Conservation (phyloP, 2,797 vertebrate genomes). For the Notolepis coatsorum region DNA sequence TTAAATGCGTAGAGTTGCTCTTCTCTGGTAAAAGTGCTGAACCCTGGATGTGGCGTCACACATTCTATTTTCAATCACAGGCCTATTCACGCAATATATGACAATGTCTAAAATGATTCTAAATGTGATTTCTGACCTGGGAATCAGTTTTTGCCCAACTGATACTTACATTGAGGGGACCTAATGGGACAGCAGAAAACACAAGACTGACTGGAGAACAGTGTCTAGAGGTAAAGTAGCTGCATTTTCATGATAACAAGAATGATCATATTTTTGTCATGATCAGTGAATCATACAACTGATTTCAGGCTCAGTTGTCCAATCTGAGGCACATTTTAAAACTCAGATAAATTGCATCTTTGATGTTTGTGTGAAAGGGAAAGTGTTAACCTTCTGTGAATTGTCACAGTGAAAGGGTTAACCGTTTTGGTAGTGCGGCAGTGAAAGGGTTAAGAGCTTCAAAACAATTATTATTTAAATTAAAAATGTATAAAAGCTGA, state of each 20-base stretch:
- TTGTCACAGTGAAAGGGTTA: too few relatives aligned
- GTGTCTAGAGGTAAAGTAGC: too few relatives aligned
- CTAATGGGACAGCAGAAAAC: neutral
- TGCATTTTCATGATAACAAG: too few relatives aligned
- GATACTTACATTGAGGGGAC: neutral
- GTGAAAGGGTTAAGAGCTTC: constrained; percentile 16
- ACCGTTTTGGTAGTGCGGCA: too few relatives aligned
- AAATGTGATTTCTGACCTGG: neutral
- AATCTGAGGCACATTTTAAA: constrained; percentile 1
- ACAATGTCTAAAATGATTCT: neutral
- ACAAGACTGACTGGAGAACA: neutral
- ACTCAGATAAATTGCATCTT: constrained; percentile 8
- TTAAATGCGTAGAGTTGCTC: neutral
- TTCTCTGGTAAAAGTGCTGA: constrained; percentile 10
- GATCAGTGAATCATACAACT: neutral
- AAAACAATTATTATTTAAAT: neutral
- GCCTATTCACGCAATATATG: neutral
- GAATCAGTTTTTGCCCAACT: neutral
- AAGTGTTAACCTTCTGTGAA: too few relatives aligned
- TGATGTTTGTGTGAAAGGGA: too few relatives aligned
- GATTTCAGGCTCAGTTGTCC: neutral
- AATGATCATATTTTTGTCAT: neutral
- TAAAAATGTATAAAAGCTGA: constrained; percentile 4
- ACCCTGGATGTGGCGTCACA: neutral
- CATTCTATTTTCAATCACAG: neutral